Base-by-base conservation (phyloP, 2,113 vertebrate species). In the Lipophrys pholis region DNA sequence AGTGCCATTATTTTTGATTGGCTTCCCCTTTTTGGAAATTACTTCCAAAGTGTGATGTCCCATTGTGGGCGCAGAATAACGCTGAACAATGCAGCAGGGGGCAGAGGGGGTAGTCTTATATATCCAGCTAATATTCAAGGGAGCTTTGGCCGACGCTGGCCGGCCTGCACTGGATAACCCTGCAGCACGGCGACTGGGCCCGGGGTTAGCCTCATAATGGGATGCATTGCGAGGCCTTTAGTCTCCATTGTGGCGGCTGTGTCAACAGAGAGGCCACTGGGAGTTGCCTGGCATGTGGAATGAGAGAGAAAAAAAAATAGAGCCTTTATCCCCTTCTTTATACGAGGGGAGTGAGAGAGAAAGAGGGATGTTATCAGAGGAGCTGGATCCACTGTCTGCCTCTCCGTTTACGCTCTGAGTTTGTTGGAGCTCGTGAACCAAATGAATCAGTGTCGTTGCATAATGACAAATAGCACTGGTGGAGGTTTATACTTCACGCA, bases 21-120 rank as follows among this genome's bases (percentile, higher is more conserved):
- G 95, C 95, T 96, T 88, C 95, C 96, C 75, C 95, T 95, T 92
- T 92, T 87, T 73, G 59, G 94, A 96, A 96, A 97, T 97, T 94
- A 98, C 96, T 98, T 98, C 96, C 96, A 98, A 97, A 97, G 95
- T 98, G 96, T 95, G 95, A 96, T 97, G 93, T 96, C 94, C 96
- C 93, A 97, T 97, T 98, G 96, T 99, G 94, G 93, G 93, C 79
- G 86, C 82, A 86, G 95, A 95, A 96, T 95, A 96, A 94, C 94
- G 93, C 93, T 90, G 96, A 95, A 97, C 96, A 96, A 96, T 96
- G 96, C 95, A 54, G 92, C 92, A 30, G 60, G 86, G 93, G 95
- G 95, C n/a, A 4, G 66, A 51, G 87, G 51, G 49, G 75, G 53
- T 48, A 78, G 96, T 95, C 96, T 96, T 96, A 79, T 82, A 78